Conservation (phyloP, 2,888 invertebrate genomes). For the Caenorhabditis wallacei region DNA sequence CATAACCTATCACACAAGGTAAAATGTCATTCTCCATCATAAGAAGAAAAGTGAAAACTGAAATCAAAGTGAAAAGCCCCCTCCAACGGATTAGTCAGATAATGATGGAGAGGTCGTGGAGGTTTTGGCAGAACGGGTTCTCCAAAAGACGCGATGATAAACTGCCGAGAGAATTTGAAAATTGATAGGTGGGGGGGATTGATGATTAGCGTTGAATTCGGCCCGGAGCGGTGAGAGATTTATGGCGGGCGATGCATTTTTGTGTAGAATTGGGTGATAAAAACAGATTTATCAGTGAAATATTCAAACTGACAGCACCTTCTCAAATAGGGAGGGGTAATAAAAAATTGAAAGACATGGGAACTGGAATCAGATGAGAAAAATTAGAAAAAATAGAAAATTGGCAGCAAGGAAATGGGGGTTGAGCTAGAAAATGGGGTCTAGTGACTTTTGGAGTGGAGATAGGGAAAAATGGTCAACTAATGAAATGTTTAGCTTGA, state of each 20-base stretch:
- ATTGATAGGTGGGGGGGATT: conserved; percentile 14
- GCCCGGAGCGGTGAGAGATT: conserved; percentile 35
- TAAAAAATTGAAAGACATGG: conserved; percentile 9
- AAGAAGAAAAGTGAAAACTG: too few species aligned
- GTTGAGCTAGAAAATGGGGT: too few species aligned
- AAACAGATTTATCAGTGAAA: conserved; percentile 58
- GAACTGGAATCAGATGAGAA: conserved; percentile 48
- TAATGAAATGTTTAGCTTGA: too few species aligned
- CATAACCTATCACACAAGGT: too few species aligned
- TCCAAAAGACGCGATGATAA: conserved; percentile 46
- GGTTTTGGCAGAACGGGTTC: conserved; percentile 52
- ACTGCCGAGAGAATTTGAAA: conserved; percentile 34
- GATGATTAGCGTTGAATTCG: conserved; percentile 60
- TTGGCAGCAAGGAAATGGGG: too few species aligned
- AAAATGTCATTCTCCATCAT: too few species aligned
- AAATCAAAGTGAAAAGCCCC: too few species aligned
- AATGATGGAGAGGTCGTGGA: conserved; percentile 6
- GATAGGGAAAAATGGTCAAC: too few species aligned
- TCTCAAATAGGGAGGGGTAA: not conserved
- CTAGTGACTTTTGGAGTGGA: too few species aligned
- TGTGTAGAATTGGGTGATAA: conserved; percentile 41
- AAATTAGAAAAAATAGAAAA: too few species aligned
- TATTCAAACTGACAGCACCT: conserved; percentile 54
- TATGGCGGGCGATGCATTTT: conserved; percentile 30
- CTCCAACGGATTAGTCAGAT: conserved; percentile 55